Conservation (phyloP, 2,888 invertebrate species). For the Campopleginae sp. region DNA sequence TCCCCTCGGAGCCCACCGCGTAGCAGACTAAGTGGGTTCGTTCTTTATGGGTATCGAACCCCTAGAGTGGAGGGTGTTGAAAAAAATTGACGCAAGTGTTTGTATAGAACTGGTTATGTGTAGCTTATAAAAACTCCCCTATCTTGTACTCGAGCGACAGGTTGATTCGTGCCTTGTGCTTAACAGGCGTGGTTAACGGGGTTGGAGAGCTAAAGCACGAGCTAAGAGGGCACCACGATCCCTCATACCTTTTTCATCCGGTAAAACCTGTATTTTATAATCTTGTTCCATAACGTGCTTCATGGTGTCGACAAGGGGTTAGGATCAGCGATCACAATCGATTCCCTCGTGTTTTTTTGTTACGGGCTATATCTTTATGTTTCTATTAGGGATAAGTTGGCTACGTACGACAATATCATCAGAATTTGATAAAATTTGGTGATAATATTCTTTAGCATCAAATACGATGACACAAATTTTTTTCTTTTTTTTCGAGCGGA, state of each 20-base stretch:
- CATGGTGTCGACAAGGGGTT: constrained; percentile 28
- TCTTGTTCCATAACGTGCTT: constrained; percentile 40
- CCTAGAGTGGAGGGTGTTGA: constrained; percentile 51
- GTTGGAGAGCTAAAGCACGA: constrained; percentile 58
- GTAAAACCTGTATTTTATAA: constrained; percentile 28
- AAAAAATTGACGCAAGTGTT: constrained; percentile 55
- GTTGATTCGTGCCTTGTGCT: constrained; percentile 63
- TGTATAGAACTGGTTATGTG: constrained; percentile 40
- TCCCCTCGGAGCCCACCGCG: constrained; percentile 70
- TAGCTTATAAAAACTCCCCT: constrained; percentile 67
- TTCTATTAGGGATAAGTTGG: background rate
- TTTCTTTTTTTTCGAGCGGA: too few species aligned
- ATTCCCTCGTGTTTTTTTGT: background rate
- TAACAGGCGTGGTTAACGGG: constrained; percentile 70
- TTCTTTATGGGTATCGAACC: constrained; percentile 47
- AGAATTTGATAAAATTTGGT: background rate
- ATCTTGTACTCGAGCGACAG: constrained; percentile 52
- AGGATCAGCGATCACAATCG: background rate
- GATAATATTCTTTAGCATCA: background rate
- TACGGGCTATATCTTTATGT: background rate
- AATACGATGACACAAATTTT: too few species aligned
- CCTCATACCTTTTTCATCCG: constrained; percentile 29
- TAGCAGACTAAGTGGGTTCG: constrained; percentile 64
- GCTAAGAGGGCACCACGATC: constrained; percentile 41
- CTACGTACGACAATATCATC: background rate